Conservation (phyloP, 1,140 invertebrate genomes). For the Patella vulgata region DNA sequence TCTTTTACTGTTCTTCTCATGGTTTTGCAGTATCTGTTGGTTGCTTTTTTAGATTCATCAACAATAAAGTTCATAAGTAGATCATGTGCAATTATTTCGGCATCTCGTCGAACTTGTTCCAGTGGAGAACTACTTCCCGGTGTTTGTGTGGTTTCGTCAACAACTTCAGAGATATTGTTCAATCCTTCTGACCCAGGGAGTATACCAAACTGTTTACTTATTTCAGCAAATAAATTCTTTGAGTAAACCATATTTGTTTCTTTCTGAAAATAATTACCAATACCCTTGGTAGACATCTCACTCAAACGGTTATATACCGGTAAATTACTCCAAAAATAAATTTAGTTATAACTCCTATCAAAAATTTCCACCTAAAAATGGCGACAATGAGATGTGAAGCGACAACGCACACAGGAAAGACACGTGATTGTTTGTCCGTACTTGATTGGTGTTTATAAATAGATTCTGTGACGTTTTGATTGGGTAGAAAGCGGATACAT, state of each 20-base stretch:
- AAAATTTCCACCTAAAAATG: too few species aligned
- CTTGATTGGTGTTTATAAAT: too few species aligned
- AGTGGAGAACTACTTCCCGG: slow-evolving; percentile 40
- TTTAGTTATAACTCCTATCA: too few species aligned
- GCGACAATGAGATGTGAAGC: too few species aligned
- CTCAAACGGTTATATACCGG: too few species aligned
- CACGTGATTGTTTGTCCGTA: too few species aligned
- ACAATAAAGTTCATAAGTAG: slow-evolving; percentile 44
- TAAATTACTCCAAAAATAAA: too few species aligned
- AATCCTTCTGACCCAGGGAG: slow-evolving; percentile 51
- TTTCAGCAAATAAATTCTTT: slow-evolving; percentile 52
- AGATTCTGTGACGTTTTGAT: too few species aligned
- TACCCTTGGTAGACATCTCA: slow-evolving; percentile 2
- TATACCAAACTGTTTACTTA: slow-evolving; percentile 51
- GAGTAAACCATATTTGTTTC: slow-evolving; percentile 27
- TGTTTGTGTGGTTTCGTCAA: slow-evolving; percentile 51
- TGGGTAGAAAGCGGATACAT: too few species aligned
- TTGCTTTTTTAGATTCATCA: slow-evolving; percentile 41
- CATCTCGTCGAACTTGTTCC: slow-evolving; percentile 52
- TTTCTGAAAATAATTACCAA: slow-evolving; percentile 6
- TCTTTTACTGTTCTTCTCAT: slow-evolving; percentile 62
- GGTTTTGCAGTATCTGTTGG: slow-evolving; percentile 59
- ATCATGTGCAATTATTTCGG: slow-evolving; percentile 57
- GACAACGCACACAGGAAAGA: too few species aligned
- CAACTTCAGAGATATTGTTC: slow-evolving; percentile 36